Base-by-base conservation (phyloP, 2,888 invertebrate species). In the Temnothorax rugatulus region DNA sequence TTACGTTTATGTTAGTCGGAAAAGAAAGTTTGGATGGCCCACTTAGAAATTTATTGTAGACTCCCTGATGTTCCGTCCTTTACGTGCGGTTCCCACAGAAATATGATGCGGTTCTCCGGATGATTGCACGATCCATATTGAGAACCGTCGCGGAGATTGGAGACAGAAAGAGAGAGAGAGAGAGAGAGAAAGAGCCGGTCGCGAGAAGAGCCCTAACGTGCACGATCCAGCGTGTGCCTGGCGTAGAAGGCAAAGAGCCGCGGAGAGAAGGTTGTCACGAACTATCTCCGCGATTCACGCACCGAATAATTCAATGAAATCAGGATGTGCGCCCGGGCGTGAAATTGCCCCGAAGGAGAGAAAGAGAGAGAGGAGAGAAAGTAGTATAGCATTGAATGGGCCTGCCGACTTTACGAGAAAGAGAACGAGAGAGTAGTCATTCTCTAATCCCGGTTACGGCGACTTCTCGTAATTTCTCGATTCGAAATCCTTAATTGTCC, bases 301-400 rank as follows among this genome's bases (percentile, higher is more conserved):
- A 82, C 66, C 86, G 86, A 89, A 87, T 86, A 87, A 90, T 87
- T 90, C 86, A 88, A 90, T 89, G 88, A 86, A 89, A 91, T 90
- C 87, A 77, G 86, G 82, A 86, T 84, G 90, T 85, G 82, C 86
- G 79, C 71, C 59, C 79, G 85, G 79, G 86, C 86, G 85, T 86
- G 90, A 90, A 91, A 91, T 90, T 90, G 86, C 79, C 79, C 84
- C 77, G 47, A 83, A 82, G 79, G 21, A 54, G 41, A 47, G 34
- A 25, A 18, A 75, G 52, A 29, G 66, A 83, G 59, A 21, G 18
- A 52, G 44, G 4, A 25, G 74, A 38, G 75, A 77, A 41, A 84
- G 63, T 71, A 52, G 38, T 47, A 61, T 66, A 66, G 66, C 75
- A 77, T 81, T 81, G 81, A 86, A 87, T 81, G 52, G 77, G 13